Percentiles rank a stretch among this genome's conserved stretches.
Conservation (phyloP, 2,797 vertebrate species). For the Gallirallus australis region DNA sequence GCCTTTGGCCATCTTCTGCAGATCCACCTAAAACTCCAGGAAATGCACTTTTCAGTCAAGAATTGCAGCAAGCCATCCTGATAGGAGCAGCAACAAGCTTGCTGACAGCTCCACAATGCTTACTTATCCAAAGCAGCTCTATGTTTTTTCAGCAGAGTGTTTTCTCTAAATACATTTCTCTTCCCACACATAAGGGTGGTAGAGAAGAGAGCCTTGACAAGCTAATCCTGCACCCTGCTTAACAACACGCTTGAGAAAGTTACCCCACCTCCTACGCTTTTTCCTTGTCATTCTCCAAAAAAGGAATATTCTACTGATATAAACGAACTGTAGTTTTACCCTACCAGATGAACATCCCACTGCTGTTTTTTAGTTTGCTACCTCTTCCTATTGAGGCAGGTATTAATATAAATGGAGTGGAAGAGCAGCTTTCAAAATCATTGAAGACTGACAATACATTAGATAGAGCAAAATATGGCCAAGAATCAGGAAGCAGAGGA, state of each 20-base stretch:
- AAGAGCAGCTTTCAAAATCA: not conserved
- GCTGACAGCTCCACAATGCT: not conserved
- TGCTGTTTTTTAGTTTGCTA: not conserved
- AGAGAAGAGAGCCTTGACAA: not conserved
- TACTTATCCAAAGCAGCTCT: not conserved
- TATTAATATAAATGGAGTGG: not conserved
- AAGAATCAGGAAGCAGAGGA: not conserved
- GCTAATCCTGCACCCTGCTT: not conserved
- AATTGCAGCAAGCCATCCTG: not conserved
- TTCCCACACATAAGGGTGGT: not conserved
- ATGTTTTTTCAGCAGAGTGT: not conserved
- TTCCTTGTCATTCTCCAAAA: not conserved
- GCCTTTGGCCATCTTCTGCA: not conserved
- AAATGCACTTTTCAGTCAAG: not conserved
- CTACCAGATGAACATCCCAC: not conserved
- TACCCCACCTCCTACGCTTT: not conserved
- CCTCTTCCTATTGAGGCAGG: not conserved
- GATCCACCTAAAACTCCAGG: not conserved
- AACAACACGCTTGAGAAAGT: not conserved
- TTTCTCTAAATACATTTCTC: not conserved
- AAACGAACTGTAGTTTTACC: not conserved
- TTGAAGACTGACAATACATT: not conserved
- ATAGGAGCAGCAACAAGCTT: not conserved
- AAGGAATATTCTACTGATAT: not conserved
- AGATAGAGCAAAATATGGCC: not conserved